phyloP scores from a whole-genome alignment of 2,797 vertebrate genomes.

The Phaenicophaeus curvirostris region DNA sequence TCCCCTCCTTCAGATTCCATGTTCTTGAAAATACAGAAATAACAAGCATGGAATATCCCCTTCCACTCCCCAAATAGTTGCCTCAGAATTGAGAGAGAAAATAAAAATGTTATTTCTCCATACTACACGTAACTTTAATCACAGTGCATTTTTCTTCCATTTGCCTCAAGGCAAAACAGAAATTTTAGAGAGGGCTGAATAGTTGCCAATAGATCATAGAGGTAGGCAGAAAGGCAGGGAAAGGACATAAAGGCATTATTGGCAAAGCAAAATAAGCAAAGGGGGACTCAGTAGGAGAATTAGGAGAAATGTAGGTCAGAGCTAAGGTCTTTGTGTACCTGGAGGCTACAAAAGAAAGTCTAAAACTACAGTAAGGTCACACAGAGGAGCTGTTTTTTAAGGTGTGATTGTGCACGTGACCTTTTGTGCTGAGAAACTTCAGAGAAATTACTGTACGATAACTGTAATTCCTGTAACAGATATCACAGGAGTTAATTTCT shows the following conservation, averaged over 20 bases:
- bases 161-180: conserved; percentile 48
- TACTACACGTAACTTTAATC: background rate
- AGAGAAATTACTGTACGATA: background rate
- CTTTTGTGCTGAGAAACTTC: background rate
- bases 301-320: conserved; percentile 34
- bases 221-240: background rate
- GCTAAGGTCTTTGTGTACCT: background rate
- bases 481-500: background rate
- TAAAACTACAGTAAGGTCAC: conserved; percentile 15
- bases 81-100: conserved; percentile 9
- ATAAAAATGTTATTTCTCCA: conserved; percentile 32
- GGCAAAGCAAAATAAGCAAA: conserved; percentile 26
- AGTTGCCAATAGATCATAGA: conserved; percentile 13
- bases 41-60: background rate
- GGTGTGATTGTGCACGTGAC: background rate
- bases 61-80: background rate
- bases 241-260: conserved; percentile 27
- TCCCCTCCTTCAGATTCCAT: background rate
- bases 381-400: background rate
- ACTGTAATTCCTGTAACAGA: background rate
- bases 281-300: background rate
- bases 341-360: background rate
- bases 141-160: conserved; percentile 32
- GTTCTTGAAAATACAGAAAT: background rate
- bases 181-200: conserved; percentile 40